Base-by-base conservation (phyloP, 2,797 vertebrate genomes). In the Spheniscus humboldti region DNA sequence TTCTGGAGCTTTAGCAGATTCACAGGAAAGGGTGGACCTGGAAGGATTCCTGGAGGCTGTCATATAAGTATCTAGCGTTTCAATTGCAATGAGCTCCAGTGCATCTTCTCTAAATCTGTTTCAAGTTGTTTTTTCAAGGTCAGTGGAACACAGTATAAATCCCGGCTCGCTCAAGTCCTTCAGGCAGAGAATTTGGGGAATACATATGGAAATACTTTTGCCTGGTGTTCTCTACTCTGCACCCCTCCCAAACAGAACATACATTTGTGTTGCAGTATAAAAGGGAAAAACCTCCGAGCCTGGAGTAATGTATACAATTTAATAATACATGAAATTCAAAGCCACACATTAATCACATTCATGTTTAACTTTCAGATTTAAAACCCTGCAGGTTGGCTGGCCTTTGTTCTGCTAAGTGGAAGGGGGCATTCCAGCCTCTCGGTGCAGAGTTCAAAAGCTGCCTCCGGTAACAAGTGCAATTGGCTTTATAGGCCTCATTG, bases 181-280 rank as follows among this genome's bases (percentile, higher is more conserved):
- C 80, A 95, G 95, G 92, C 92, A 95, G 87, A 92, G 88, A 90
- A 94, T 96, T 91, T 84, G 86, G 37, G 74, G 85, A 94, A 81
- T 94, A 96, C 97, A 97, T 97, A 97, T 96, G 97, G 97, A 97
- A 97, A 80, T 94, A 91, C 94, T 96, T 97, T 85, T 78, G 90
- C 72, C 52, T 96, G 74, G 72, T 95, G 92, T 95, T 87, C 75
- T 94, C 91, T 92, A 63, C 86, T 92, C 93, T 89, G 66, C 92
- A 89, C 78, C 76, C 89, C 93, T 92, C 93, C 91, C 85, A 90
- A 89, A 96, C 88, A 82, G 96, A 96, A 92, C 84, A 60, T 92
- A 83, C 68, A 90, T 86, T 96, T 97, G 92, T 90, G 88, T 88
- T 94, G 85, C 80, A 94, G 72, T 91, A 93, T 92, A 75, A 95